Evolutionary conservation across 2,888 invertebrate species (phyloP), one percentile per base, ranked within the genome.

Genomic region (Dioctria linearis): DNA sequence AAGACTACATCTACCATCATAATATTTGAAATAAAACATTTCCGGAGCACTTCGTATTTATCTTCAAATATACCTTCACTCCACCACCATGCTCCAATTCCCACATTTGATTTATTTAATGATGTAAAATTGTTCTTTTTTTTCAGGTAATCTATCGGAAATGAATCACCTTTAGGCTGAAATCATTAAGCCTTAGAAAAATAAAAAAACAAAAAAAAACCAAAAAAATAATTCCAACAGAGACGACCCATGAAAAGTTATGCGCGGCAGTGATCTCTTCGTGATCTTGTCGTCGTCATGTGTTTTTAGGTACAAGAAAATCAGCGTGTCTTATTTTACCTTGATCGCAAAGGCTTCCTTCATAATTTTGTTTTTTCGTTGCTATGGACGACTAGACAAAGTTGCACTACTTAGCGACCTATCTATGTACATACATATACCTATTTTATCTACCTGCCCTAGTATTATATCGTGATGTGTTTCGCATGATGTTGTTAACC

Each of bases 211-310:
- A n/a, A n/a, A n/a, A n/a, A n/a, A n/a, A n/a, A n/a, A n/a, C n/a
- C n/a, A n/a, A 67, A 67, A 67, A 43, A 43, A 51, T 51, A 9
- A 6, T 67, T n/a, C 25, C n/a, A 67, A 2, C 49, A 37, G 13
- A n/a, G 13, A n/a, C 25, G 2, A 3, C 42, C 25, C 46, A 67
- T 9, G 25, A 67, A 67, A 67, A 46, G 67, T 25, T 67, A 46
- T n/a, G n/a, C n/a, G n/a, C 67, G 65, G 42, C 8, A 46, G 67
- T 67, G 67, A 42, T 13, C 67, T 67, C 25, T 67, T 67, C 67
- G 67, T 67, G 67, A 67, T 67, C 25, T 67, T 67, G 49, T 67
- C 43, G 49, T 67, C 43, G 67, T 67, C 67, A 67, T 43, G 67
- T 67, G 67, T 67, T 67, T 67, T 49, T 46, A 67, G 49, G 37